Base-by-base conservation (phyloP, 2,888 invertebrate species). In the Laspeyria flexula region DNA sequence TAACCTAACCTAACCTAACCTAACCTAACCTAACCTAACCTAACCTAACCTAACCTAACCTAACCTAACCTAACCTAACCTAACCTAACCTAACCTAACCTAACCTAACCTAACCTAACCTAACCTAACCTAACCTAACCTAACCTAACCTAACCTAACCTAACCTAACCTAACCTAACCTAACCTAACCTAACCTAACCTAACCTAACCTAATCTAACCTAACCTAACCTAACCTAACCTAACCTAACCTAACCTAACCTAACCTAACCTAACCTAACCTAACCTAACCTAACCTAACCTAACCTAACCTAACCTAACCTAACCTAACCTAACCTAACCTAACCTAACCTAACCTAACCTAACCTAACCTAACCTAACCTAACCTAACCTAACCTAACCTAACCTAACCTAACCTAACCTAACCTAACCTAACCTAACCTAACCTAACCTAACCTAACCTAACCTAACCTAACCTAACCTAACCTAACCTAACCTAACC, bases 81-180 rank as follows among this genome's bases (percentile, higher is more conserved):
- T 41, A 41, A 41, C 30, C 41, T 41, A 41, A 41, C 41, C 25
- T 40, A 40, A 44, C 44, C 44, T 39, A 55, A 55, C 49, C 49
- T 55, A 48, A 50, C 50, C 45, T 57, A 57, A 55, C 54, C 55
- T 50, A 55, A 55, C 55, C 55, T 50, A 55, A 55, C 55, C 55
- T 50, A 55, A 55, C 55, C 55, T 55, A 55, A 55, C 55, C 57
- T 57, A 57, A 53, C 57, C 57, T 57, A 57, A 53, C 57, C 57
- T 57, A 57, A 51, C 47, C 51, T 43, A 52, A 52, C 56, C 48
- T 53, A 54, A 43, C 41, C 50, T 39, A 46, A 43, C 40, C 43
- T 46, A 45, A 46, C 38, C 50, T 43, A 54, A 43, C 43, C 50
- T 47, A 38, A 27, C 39, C 45, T 37, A 30, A 37, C 43, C 52